Percentiles rank a stretch among this genome's conserved stretches.
Conservation (phyloP, 2,888 invertebrate species). For the Eurytoma californica region DNA sequence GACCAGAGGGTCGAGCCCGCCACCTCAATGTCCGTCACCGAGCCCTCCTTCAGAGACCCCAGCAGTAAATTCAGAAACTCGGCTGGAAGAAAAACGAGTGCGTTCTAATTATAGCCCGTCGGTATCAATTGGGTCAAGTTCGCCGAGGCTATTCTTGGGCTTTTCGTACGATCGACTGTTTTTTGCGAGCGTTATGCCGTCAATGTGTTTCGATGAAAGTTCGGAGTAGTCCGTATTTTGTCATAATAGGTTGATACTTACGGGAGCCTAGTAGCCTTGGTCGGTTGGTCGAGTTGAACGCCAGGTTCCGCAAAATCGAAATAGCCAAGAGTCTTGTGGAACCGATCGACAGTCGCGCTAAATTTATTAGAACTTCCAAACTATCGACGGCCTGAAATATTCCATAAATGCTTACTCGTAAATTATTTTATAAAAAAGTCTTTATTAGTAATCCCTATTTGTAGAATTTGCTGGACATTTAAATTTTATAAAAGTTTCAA, state of each 20-base stretch:
- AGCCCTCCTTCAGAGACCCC: conserved; percentile 74
- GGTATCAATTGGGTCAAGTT: neutral
- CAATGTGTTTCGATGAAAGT: no score
- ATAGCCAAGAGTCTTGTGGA: conserved; percentile 73
- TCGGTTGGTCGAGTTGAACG: conserved; percentile 77
- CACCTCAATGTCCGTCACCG: conserved; percentile 74
- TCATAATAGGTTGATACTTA: conserved; percentile 59
- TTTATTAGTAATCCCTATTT: no score
- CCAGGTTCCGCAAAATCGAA: conserved; percentile 77
- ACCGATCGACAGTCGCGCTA: conserved; percentile 67
- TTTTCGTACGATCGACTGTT: no score
- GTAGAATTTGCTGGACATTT: no score
- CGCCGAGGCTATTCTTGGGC: no score
- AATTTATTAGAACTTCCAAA: conserved; percentile 69
- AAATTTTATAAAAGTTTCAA: no score
- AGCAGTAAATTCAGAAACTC: conserved; percentile 76
- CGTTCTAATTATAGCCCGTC: neutral
- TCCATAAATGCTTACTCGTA: no score
- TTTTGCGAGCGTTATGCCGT: no score
- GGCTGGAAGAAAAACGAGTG: conserved; percentile 68
- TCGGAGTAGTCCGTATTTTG: no score
- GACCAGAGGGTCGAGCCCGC: conserved; percentile 81
- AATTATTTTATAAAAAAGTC: neutral
- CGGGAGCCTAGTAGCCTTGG: conserved; percentile 77
- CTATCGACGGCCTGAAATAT: conserved; percentile 66